Evolutionary conservation across 2,888 invertebrate genomes (phyloP), one percentile per base, ranked within the genome.

Genomic region (Lymantria dispar): DNA sequence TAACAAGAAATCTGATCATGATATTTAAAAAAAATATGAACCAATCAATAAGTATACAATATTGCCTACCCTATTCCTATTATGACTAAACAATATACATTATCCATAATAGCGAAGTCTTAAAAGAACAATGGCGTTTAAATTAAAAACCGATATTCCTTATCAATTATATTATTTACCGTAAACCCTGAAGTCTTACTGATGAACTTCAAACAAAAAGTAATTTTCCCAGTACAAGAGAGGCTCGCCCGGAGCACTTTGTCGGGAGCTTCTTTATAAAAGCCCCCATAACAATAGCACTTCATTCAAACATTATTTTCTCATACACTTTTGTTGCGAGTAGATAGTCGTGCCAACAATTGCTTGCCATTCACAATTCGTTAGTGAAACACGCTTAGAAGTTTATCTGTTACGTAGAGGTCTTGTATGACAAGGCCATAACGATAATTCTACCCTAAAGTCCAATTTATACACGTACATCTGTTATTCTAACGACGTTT

Each of bases 241-340:
- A 70, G 68, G 71, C 46, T 68, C 47, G 31, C 56, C 60, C 52
- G 52, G 63, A 72, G 67, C 72, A 76, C 72, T 79, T 76, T 72
- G 70, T 68, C 64, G 65, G 58, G 42, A 60, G 62, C 73, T 75
- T 77, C 77, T 79, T 80, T 78, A 77, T 74, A 50, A 63, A 65
- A 48, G 54, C 50, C 52, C 46, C 66, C 58, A 59, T 72, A 75
- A 80, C 82, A 81, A 80, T 78, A 74, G 80, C 72, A 74, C 70
- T 75, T 78, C 77, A 74, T 80, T 74, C 72, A 69, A 78, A 78
- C 75, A 76, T 80, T 79, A 81, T 81, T 80, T 74, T 74, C 76
- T 74, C 75, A 74, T 74, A 77, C 72, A 78, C 69, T 73, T 73
- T 76, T 78, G 79, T 79, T 68, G 71, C 48, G 50, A 60, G 58